Conservation (phyloP, 2,888 invertebrate species). For the Eretmocerus hayati region DNA sequence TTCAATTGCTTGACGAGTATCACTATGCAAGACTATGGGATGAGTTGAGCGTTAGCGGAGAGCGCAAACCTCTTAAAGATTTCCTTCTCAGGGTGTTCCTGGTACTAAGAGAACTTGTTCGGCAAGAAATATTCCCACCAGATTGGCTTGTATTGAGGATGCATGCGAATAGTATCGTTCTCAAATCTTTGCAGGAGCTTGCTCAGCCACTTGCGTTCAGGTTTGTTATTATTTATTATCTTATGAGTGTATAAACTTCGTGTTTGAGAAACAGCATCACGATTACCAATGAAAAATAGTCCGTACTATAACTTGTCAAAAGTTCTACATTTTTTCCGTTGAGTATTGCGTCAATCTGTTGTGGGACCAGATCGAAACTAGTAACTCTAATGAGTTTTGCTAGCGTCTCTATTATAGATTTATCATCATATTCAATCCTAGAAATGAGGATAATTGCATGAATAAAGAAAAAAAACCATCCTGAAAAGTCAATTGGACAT, state of each 20-base stretch:
- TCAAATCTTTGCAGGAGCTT: conserved; percentile 79
- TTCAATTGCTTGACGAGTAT: conserved; percentile 79
- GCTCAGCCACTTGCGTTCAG: conserved; percentile 75
- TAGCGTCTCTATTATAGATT: no score
- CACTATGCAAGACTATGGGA: conserved; percentile 86
- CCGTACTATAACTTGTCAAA: no score
- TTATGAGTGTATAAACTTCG: background rate
- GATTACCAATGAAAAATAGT: no score
- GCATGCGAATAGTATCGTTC: conserved; percentile 77
- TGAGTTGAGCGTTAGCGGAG: conserved; percentile 59
- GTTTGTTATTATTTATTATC: conserved; percentile 11
- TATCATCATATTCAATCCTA: no score
- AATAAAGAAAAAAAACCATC: no score
- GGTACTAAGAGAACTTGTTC: conserved; percentile 72
- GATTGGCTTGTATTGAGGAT: conserved; percentile 90
- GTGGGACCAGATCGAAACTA: no score
- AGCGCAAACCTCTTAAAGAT: conserved; percentile 76
- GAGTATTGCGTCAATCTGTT: no score
- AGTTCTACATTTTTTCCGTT: background rate
- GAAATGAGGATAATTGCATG: no score
- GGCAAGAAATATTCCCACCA: conserved; percentile 70
- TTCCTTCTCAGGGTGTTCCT: conserved; percentile 76
- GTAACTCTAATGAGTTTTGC: no score
- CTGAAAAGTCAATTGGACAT: no score
- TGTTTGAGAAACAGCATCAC: background rate